A percentile compares a stretch with the other conserved stretches of the same genome.
These are phyloP conservation scores for Tapirus indicus DNA, from an alignment of 2,797 vertebrate genomes.

Conservation along the genomic window DNA sequence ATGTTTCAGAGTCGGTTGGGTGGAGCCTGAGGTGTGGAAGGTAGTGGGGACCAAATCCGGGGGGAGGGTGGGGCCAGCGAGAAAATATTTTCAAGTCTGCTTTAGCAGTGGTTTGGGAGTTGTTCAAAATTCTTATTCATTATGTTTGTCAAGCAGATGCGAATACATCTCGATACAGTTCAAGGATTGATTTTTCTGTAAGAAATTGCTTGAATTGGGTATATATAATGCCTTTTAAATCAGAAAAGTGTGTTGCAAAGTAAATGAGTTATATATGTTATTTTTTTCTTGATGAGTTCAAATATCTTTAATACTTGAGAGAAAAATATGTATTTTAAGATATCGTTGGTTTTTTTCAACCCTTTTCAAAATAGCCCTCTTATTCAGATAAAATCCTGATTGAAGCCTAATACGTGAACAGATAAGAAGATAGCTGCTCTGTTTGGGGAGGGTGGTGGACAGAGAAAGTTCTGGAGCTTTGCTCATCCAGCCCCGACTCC, in stretches of 20 bases:
- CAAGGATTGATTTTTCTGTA: neutral
- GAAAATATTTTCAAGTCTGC: neutral
- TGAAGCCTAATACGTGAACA: neutral
- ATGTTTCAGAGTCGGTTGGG: accelerated
- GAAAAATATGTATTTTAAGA: neutral
- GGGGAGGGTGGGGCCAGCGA: neutral
- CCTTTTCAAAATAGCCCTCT: neutral
- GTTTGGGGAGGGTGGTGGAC: neutral
- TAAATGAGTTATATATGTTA: neutral
- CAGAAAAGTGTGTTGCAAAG: neutral
- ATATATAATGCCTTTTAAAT: neutral
- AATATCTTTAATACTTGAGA: neutral
- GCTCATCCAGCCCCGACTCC: neutral
- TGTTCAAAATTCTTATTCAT: neutral
- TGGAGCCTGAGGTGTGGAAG: neutral
- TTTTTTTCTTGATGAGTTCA: neutral
- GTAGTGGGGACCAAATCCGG: neutral
- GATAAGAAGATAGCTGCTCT: neutral
- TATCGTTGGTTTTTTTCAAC: neutral
- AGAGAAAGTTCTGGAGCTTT: neutral
- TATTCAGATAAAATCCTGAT: neutral
- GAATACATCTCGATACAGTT: neutral
- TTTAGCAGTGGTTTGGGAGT: neutral
- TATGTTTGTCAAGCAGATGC: neutral
- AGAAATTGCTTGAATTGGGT: neutral